Percentiles rank a stretch among this genome's conserved stretches.
Evolutionary conservation across 1,140 invertebrate genomes (phyloP).

Genomic region (Drosophila quadrilineata): DNA sequence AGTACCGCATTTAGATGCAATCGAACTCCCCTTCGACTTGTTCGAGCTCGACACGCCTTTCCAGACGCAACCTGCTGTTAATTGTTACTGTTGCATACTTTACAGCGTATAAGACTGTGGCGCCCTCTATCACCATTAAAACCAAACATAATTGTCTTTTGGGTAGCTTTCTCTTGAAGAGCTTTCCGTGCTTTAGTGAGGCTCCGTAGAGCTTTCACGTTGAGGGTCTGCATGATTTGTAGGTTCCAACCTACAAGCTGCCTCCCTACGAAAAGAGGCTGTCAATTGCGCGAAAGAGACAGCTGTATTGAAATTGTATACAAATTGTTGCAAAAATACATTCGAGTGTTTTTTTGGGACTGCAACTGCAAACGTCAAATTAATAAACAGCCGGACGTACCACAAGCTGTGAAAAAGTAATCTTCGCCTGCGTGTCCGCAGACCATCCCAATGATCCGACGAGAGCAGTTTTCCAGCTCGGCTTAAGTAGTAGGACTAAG

Average conservation of each 20-base stretch:
- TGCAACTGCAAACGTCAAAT: constrained; percentile 70
- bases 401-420: constrained; percentile 78
- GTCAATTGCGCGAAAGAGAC: not conserved
- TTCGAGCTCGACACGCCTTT: not conserved
- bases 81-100: constrained; percentile 39
- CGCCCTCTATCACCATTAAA: constrained; percentile 10
- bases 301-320: constrained; percentile 45
- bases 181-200: not conserved
- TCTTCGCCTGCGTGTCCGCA: constrained; percentile 59
- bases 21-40: not conserved
- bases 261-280: no score
- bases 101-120: constrained; percentile 40
- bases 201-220: no score
- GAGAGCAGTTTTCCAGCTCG: not conserved
- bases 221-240: no score
- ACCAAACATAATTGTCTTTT: not conserved
- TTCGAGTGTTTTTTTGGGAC: not conserved
- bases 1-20: no score
- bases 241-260: no score
- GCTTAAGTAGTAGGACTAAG: not conserved
- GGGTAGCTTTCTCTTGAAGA: not conserved
- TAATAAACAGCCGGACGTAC: constrained; percentile 76
- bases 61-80: not conserved
- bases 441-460: not conserved
- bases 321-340: constrained; percentile 61